Conservation (phyloP, 2,113 vertebrate genomes). For the human region DNA sequence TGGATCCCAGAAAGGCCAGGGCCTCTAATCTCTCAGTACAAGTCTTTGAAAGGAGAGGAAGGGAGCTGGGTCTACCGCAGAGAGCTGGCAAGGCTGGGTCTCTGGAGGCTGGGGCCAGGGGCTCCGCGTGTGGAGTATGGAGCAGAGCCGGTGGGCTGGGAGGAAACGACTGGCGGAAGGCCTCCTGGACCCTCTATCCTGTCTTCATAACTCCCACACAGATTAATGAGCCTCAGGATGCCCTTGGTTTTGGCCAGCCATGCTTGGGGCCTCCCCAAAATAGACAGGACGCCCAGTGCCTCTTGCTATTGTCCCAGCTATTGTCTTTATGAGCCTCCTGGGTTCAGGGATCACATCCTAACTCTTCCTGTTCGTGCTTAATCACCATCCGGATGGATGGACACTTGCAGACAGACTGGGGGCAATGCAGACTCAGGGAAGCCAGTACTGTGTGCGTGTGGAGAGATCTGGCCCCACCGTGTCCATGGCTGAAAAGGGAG, state of each 20-base stretch:
- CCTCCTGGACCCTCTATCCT: constrained; percentile 87
- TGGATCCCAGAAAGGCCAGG: constrained; percentile 65
- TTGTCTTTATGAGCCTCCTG: constrained; percentile 88
- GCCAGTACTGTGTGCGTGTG: neutral
- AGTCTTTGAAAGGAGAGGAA: constrained; percentile 84
- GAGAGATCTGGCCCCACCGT: neutral
- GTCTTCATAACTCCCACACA: constrained; percentile 85
- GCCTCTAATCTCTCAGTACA: constrained; percentile 79
- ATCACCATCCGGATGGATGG: constrained; percentile 82
- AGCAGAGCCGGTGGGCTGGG: constrained; percentile 61
- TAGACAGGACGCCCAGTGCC: constrained; percentile 84
- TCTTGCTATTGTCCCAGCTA: constrained; percentile 84
- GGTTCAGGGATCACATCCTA: constrained; percentile 86
- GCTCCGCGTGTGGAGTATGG: constrained; percentile 70
- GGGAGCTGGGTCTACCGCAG: constrained; percentile 66
- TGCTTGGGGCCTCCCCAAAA: constrained; percentile 82
- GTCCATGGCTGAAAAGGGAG: neutral
- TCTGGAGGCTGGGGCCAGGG: constrained; percentile 82
- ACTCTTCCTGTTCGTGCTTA: constrained; percentile 86
- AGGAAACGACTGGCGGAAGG: constrained; percentile 82
- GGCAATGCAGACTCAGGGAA: neutral
- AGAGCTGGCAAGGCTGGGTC: constrained; percentile 78
- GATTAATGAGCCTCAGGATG: constrained; percentile 87
- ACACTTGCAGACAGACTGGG: constrained; percentile 53
- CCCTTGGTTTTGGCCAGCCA: constrained; percentile 80